These are phyloP conservation scores for Pseudomyrmex pallidus DNA, from an alignment of 1,140 invertebrate species.

Conservation along the genomic window DNA sequence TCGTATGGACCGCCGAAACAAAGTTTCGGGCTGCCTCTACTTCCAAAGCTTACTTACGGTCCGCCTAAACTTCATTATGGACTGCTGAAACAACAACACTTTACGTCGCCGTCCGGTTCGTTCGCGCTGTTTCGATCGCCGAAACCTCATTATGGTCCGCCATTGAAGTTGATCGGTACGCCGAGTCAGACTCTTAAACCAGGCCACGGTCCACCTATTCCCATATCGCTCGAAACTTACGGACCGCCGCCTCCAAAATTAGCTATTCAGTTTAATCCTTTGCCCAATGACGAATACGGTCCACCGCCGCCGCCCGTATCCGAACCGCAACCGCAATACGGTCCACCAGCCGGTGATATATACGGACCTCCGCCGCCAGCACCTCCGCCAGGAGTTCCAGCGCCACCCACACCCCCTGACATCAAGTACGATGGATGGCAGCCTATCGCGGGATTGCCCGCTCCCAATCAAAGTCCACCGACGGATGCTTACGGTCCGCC, in stretches of 20 bases:
- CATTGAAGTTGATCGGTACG: conserved; percentile 79
- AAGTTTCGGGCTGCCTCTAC: conserved; percentile 79
- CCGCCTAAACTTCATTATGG: conserved; percentile 84
- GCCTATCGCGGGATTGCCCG: conserved; percentile 88
- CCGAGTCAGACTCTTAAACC: conserved; percentile 72
- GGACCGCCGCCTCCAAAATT: conserved; percentile 82
- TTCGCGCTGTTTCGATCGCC: conserved; percentile 74
- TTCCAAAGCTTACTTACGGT: conserved; percentile 82
- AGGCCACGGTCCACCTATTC: conserved; percentile 78
- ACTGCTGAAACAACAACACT: conserved; percentile 84
- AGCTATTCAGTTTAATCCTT: conserved; percentile 83
- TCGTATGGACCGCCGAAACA: conserved; percentile 83
- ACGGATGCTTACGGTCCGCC: conserved; percentile 75
- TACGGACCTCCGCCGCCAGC: conserved; percentile 87
- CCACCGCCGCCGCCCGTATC: conserved; percentile 79
- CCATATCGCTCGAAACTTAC: conserved; percentile 80
- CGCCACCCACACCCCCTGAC: conserved; percentile 90
- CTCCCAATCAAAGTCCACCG: conserved; percentile 60
- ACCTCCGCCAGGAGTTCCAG: conserved; percentile 88
- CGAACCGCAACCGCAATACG: conserved; percentile 77
- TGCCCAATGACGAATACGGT: conserved; percentile 83
- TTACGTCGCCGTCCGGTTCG: conserved; percentile 81
- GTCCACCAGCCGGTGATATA: conserved; percentile 81
- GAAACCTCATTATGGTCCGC: conserved; percentile 84
- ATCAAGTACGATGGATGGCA: conserved; percentile 94